phyloP scores from a whole-genome alignment of 2,888 invertebrate species.

The Bimastos eiseni region DNA sequence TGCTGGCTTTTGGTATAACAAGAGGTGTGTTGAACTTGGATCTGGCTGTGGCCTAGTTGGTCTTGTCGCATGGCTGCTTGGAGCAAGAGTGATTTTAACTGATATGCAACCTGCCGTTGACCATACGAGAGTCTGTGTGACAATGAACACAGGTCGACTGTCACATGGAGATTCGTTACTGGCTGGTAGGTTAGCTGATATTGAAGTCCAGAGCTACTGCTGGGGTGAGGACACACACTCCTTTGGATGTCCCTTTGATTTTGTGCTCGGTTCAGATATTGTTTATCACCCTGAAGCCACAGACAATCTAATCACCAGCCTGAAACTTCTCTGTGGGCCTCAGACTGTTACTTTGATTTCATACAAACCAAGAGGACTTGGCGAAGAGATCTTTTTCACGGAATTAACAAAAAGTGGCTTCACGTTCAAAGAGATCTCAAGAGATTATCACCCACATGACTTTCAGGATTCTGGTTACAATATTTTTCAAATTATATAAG shows the following conservation, averaged over 20 bases:
- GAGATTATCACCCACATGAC: conserved; percentile 34
- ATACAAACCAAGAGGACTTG: conserved; percentile 44
- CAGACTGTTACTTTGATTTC: conserved; percentile 37
- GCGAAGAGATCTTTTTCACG: conserved; percentile 44
- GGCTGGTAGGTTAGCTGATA: neutral
- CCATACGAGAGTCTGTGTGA: conserved; percentile 38
- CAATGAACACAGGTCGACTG: conserved; percentile 31
- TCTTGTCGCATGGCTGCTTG: conserved; percentile 41
- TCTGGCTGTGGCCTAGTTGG: conserved; percentile 47
- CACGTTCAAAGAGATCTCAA: conserved; percentile 25
- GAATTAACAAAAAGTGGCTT: conserved; percentile 35
- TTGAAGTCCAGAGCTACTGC: conserved; percentile 18
- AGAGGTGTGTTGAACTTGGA: conserved; percentile 44
- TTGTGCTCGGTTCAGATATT: conserved; percentile 45
- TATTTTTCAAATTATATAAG: neutral
- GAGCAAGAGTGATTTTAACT: conserved; percentile 41
- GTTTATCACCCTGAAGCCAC: conserved; percentile 40
- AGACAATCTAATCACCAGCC: conserved; percentile 33
- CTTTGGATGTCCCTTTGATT: conserved; percentile 31
- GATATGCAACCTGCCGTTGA: conserved; percentile 38
- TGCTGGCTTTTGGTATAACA: conserved; percentile 34
- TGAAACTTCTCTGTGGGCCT: conserved; percentile 33
- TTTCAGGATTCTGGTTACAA: conserved; percentile 40
- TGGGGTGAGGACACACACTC: conserved; percentile 36
- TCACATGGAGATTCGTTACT: neutral